phyloP scores from a whole-genome alignment of 2,113 vertebrate species.

The Pyxicephalus adspersus region DNA sequence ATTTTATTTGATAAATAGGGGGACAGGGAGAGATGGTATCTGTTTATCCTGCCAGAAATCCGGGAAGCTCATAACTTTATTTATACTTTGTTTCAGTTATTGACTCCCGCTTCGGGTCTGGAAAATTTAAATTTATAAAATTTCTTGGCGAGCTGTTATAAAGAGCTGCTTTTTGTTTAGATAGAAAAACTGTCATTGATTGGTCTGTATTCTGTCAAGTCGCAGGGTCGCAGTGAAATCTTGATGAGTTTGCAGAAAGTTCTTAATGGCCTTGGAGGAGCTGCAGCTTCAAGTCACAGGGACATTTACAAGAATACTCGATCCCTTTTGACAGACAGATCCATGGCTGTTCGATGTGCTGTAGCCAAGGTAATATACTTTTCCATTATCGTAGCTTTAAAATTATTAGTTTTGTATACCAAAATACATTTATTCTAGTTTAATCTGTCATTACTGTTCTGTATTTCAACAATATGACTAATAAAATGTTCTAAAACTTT shows the following conservation, averaged over 20 bases:
- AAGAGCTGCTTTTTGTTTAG: too few relatives aligned
- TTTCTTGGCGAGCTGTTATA: too few relatives aligned
- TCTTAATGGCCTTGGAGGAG: slow-evolving; percentile 88
- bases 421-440: not conserved
- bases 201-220: slow-evolving; percentile 69
- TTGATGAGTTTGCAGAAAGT: slow-evolving; percentile 96
- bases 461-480: too few relatives aligned
- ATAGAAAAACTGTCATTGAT: not conserved
- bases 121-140: too few relatives aligned
- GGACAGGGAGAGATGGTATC: too few relatives aligned
- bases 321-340: slow-evolving; percentile 91
- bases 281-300: slow-evolving; percentile 95
- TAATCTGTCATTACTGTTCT: not conserved
- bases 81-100: too few relatives aligned
- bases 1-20: too few relatives aligned
- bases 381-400: not conserved
- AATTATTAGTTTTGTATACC: too few relatives aligned
- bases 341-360: slow-evolving; percentile 95
- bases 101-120: too few relatives aligned
- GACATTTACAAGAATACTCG: slow-evolving; percentile 97
- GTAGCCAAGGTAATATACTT: slow-evolving; percentile 83
- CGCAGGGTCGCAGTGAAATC: slow-evolving; percentile 96
- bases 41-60: too few relatives aligned
- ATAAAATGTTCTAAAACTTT: too few relatives aligned
- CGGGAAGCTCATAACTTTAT: too few relatives aligned